Evolutionary conservation across 2,888 invertebrate species (phyloP).

Genomic region (Strigamia crassipes): DNA sequence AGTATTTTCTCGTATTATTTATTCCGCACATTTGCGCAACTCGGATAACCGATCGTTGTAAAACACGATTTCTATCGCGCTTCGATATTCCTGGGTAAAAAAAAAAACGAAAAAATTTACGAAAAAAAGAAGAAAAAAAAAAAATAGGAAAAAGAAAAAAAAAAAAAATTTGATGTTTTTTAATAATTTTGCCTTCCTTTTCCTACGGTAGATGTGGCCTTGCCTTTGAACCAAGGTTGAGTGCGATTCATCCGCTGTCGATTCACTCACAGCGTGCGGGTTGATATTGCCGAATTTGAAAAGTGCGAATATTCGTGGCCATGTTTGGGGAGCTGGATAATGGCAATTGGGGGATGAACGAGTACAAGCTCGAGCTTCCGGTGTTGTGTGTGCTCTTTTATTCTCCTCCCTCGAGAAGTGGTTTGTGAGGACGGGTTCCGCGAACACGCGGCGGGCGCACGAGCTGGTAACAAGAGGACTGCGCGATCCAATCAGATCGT

Average conservation of each 20-base stretch:
- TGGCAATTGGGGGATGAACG: neutral
- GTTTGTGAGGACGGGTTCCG: neutral
- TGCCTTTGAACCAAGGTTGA: neutral
- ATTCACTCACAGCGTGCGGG: neutral
- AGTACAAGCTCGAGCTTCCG: neutral
- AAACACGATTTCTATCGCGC: too few relatives aligned
- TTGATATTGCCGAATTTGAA: too few relatives aligned
- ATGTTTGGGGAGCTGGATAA: neutral
- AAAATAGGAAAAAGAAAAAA: too few relatives aligned
- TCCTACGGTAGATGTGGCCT: neutral
- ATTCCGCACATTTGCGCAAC: too few relatives aligned
- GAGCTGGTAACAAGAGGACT: conserved; percentile 2
- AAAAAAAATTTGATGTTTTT: too few relatives aligned
- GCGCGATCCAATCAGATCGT: neutral
- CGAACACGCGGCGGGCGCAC: neutral
- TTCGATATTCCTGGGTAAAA: too few relatives aligned
- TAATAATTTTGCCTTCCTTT: too few relatives aligned
- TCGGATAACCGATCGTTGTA: too few relatives aligned
- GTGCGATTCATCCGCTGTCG: conserved; percentile 1
- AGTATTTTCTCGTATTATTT: neutral
- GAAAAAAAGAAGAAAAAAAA: too few relatives aligned
- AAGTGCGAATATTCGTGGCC: too few relatives aligned
- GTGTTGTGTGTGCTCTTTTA: neutral
- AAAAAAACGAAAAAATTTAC: too few relatives aligned
- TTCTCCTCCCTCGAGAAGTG: neutral